phyloP scores from a whole-genome alignment of 2,888 invertebrate genomes.

The Adela reaumurella region DNA sequence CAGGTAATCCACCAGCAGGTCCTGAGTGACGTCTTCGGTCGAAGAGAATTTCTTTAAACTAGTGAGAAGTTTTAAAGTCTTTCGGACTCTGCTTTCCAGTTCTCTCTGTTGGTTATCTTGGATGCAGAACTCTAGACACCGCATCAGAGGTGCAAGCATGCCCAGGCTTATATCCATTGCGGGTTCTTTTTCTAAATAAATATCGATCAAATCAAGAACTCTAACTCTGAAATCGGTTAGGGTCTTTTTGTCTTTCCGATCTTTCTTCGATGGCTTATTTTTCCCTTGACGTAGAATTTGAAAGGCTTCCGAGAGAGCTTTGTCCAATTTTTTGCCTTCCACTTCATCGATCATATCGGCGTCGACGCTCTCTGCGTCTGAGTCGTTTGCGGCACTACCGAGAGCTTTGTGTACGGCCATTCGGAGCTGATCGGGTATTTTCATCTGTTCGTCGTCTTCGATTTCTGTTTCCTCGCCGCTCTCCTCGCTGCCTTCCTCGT shows the following conservation, averaged over 20 bases:
- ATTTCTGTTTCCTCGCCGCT: constrained; percentile 32
- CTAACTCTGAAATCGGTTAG: constrained; percentile 70
- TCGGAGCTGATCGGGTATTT: constrained; percentile 66
- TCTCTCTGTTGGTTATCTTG: constrained; percentile 66
- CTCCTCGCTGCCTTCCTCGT: constrained; percentile 22
- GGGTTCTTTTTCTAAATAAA: constrained; percentile 67
- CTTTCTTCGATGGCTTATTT: constrained; percentile 48
- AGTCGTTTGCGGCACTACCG: constrained; percentile 54
- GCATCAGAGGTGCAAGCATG: constrained; percentile 65
- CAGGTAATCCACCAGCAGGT: constrained; percentile 51
- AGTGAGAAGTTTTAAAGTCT: constrained; percentile 59
- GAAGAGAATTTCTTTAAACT: constrained; percentile 59
- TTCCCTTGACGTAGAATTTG: constrained; percentile 57
- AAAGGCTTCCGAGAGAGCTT: constrained; percentile 71
- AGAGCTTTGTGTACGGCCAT: constrained; percentile 70
- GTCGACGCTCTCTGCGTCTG: constrained; percentile 67
- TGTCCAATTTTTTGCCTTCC: constrained; percentile 69
- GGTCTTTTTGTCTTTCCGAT: constrained; percentile 61
- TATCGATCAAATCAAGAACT: constrained; percentile 71
- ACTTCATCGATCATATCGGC: constrained; percentile 73
- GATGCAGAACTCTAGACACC: constrained; percentile 66
- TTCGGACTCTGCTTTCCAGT: constrained; percentile 59
- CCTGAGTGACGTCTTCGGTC: constrained; percentile 50
- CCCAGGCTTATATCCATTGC: constrained; percentile 65
- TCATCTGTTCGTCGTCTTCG: constrained; percentile 57